Base-by-base conservation (phyloP, 2,888 invertebrate genomes). In the Shargacucullia verbasci region DNA sequence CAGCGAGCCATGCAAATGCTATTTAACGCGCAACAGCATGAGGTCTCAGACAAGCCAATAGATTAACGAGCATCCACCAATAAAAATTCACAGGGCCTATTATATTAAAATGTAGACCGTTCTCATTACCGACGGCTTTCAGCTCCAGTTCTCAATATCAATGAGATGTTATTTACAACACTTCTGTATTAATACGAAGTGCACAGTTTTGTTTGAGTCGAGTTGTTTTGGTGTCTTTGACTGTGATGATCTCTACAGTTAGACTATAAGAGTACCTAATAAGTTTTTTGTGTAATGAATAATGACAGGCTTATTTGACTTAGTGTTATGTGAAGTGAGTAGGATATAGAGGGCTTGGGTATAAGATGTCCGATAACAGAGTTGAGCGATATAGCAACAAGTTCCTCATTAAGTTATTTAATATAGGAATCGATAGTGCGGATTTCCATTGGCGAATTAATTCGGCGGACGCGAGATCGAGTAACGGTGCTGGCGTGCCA, bases 401-500 rank as follows among this genome's bases (percentile, higher is more conserved):
- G 84, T 83, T 84, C 81, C 87, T 92, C 87, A 92, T 92, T 92
- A 91, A 86, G 81, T 83, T 79, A 85, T 90, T 90, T 87, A 83
- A 88, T 87, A 84, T 80, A 81, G 84, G 87, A 88, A 89, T 91
- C 86, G 83, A 92, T 88, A 85, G 88, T 85, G 82, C 84, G 86
- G 85, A 90, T 88, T 88, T 87, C 82, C 84, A 90, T 90, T 87
- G 89, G 91, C 88, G 86, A 92, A 93, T 92, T 91, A 93, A 92
- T 92, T 93, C 85, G 91, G 90, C 89, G 85, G 86, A 82, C 87
- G 89, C 87, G 88, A 90, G 92, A 92, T 91, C 88, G 89, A 88
- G 83, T 93, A 94, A 93, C 93, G 93, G 93, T 91, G 85, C 75
- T 75, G 85, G 84, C 90, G 88, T 92, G 93, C 92, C 93, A 93